Conservation (phyloP, 2,888 invertebrate species). For the Synergus umbraculus region DNA sequence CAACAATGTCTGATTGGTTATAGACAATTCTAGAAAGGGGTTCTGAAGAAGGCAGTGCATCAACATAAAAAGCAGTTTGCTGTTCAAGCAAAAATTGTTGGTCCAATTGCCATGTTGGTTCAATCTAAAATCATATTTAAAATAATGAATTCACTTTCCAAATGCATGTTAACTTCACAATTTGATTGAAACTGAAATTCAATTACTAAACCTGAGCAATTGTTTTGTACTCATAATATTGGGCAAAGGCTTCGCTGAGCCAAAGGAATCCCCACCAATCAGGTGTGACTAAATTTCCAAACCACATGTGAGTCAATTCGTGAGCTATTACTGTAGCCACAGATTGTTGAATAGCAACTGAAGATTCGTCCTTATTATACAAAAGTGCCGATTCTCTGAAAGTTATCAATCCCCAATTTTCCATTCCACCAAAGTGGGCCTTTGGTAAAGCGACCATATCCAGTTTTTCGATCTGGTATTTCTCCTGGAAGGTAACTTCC, state of each 20-base stretch:
- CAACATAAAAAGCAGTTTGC: slow-evolving; percentile 67
- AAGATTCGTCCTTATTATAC: slow-evolving; percentile 76
- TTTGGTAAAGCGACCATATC: slow-evolving; percentile 80
- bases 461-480: slow-evolving; percentile 87
- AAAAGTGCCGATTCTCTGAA: slow-evolving; percentile 79
- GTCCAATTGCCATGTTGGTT: slow-evolving; percentile 23
- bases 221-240: slow-evolving; percentile 85
- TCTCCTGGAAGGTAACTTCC: slow-evolving; percentile 45
- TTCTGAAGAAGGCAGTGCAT: slow-evolving; percentile 77
- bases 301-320: slow-evolving; percentile 91
- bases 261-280: slow-evolving; percentile 88
- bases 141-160: background rate
- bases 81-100: slow-evolving; percentile 18
- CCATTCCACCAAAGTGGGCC: slow-evolving; percentile 57
- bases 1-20: slow-evolving; percentile 79
- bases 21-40: slow-evolving; percentile 69
- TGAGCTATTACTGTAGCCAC: slow-evolving; percentile 85
- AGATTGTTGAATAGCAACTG: slow-evolving; percentile 80
- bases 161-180: background rate
- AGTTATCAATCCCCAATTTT: slow-evolving; percentile 61
- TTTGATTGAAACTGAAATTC: background rate
- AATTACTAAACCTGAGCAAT: slow-evolving; percentile 76
- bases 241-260: slow-evolving; percentile 87
- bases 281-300: slow-evolving; percentile 87
- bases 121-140: slow-evolving; percentile 1